A percentile compares a stretch with the other conserved stretches of the same genome.
Conservation (phyloP, 2,888 invertebrate genomes). For the Ephialtes manifestator region DNA sequence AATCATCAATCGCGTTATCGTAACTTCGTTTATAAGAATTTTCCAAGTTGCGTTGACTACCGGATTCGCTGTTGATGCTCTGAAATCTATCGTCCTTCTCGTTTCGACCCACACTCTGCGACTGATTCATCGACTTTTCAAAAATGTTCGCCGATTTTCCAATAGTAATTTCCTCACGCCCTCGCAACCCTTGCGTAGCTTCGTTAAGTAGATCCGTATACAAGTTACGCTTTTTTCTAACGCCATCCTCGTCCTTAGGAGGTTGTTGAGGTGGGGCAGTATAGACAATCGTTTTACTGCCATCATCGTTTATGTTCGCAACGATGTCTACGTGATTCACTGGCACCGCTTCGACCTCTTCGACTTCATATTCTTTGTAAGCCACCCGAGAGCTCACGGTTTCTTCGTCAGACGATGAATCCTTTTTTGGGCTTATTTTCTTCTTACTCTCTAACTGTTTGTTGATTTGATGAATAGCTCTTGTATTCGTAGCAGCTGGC, state of each 20-base stretch:
- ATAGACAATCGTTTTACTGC: conserved; percentile 58
- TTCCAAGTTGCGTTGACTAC: conserved; percentile 27
- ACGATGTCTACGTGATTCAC: conserved; percentile 38
- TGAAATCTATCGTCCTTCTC: conserved; percentile 51
- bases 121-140: conserved; percentile 44
- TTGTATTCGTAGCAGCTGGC: conserved; percentile 89
- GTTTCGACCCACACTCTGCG: conserved; percentile 35
- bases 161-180: conserved; percentile 68
- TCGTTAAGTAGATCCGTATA: conserved; percentile 81
- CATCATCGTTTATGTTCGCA: conserved; percentile 44
- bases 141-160: conserved; percentile 53
- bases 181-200: conserved; percentile 78
- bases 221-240: conserved; percentile 79
- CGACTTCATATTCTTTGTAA: conserved; percentile 36
- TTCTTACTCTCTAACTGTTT: conserved; percentile 86
- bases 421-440: conserved; percentile 67
- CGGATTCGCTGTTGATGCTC: conserved; percentile 8
- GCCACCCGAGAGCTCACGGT: conserved; percentile 10
- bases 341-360: conserved; percentile 34
- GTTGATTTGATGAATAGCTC: conserved; percentile 92
- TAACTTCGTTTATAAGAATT: conserved; percentile 11
- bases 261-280: conserved; percentile 47
- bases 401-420: conserved; percentile 73
- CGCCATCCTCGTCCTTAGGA: conserved; percentile 67
- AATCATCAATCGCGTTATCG: conserved; percentile 13